phyloP scores from a whole-genome alignment of 1,140 invertebrate species.

The Lepidurus packardi region DNA sequence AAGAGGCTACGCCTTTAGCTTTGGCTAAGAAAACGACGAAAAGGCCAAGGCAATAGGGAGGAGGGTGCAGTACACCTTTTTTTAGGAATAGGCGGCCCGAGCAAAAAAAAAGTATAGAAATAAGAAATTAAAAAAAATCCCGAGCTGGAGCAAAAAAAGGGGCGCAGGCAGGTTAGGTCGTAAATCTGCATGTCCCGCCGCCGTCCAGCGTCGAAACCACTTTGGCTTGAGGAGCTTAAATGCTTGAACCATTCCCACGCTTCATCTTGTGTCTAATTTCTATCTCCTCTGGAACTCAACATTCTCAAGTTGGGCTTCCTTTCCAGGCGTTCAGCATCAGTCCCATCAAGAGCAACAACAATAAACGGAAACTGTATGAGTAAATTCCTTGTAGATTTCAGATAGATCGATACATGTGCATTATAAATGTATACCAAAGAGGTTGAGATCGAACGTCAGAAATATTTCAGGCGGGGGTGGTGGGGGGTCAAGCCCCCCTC shows the following conservation, averaged over 20 bases:
- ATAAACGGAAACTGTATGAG: no score
- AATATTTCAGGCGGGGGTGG: not conserved
- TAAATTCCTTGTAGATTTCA: no score
- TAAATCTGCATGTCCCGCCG: constrained; percentile 13
- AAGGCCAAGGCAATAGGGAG: not conserved
- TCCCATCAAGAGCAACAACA: no score
- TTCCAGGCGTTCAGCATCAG: no score
- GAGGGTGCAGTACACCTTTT: not conserved
- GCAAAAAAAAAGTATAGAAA: not conserved
- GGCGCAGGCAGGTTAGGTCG: constrained; percentile 20
- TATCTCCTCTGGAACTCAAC: not conserved
- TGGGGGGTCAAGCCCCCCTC: constrained; percentile 6
- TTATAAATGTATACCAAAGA: no score
- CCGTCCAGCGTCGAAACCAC: constrained; percentile 20
- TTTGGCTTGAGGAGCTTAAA: constrained; percentile 15
- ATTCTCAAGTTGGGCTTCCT: no score
- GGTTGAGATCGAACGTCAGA: no score
- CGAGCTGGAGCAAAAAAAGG: constrained; percentile 2
- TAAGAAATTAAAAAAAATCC: constrained; percentile 11
- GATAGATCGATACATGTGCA: no score
- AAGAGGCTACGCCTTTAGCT: not conserved
- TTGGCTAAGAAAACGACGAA: not conserved
- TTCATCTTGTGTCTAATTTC: not conserved
- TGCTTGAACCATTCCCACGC: constrained; percentile 17
- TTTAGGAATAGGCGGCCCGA: not conserved